Percentiles rank a stretch among this genome's conserved stretches.
Conservation (phyloP, 2,888 invertebrate genomes). For the Amiota mariae region DNA sequence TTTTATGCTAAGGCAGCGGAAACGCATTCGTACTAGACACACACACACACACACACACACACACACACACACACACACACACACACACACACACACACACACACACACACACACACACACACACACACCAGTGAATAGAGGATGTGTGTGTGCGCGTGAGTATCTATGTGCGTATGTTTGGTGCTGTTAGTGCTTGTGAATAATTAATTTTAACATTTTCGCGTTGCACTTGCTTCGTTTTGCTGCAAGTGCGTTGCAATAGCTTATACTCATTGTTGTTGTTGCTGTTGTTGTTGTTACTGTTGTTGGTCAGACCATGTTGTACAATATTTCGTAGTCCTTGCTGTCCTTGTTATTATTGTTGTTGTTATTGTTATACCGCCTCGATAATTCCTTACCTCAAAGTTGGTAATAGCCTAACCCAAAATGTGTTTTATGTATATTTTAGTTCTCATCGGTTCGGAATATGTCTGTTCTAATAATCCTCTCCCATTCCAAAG, state of each 20-base stretch:
- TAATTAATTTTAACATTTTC: slow-evolving; percentile 26
- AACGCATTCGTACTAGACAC: slow-evolving; percentile 11
- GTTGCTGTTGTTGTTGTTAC: slow-evolving; percentile 7
- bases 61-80: not conserved
- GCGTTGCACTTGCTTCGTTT: slow-evolving; percentile 23
- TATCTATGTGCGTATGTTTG: slow-evolving; percentile 39
- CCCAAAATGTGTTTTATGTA: slow-evolving; percentile 25
- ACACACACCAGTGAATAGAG: slow-evolving; percentile 9
- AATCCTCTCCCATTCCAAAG: too few species aligned
- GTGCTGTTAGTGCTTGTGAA: slow-evolving; percentile 29
- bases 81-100: not conserved
- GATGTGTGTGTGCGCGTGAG: slow-evolving; percentile 28
- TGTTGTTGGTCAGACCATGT: not conserved
- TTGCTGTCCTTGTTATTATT: slow-evolving; percentile 4
- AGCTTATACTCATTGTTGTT: slow-evolving; percentile 20
- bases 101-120: not conserved
- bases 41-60: not conserved
- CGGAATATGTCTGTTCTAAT: not conserved
- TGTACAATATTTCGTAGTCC: not conserved
- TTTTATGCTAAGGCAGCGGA: slow-evolving; percentile 24
- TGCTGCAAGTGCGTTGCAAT: slow-evolving; percentile 1
- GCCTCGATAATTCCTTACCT: slow-evolving; percentile 26
- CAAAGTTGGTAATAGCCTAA: slow-evolving; percentile 15
- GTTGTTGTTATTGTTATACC: slow-evolving; percentile 8
- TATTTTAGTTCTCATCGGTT: slow-evolving; percentile 22